Evolutionary conservation across 1,140 invertebrate genomes (phyloP).

Genomic region (Ceratina australensis): DNA sequence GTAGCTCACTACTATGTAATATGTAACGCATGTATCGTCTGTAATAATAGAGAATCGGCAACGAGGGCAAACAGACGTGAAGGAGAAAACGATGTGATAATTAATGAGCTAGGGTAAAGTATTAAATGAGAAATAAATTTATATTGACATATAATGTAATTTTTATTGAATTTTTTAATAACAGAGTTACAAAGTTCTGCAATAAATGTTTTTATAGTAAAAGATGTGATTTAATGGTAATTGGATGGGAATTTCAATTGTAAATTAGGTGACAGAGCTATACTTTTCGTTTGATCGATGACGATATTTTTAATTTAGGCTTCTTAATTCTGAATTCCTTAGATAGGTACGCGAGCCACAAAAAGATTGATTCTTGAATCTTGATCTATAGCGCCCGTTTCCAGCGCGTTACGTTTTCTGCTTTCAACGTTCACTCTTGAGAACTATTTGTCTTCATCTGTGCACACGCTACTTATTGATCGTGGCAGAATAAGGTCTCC

Average conservation of each 20-base stretch:
- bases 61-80: neutral
- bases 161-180: no score
- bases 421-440: slow-evolving; percentile 16
- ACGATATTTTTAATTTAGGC: neutral
- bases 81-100: neutral
- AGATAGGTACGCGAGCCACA: slow-evolving; percentile 8
- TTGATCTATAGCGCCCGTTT: slow-evolving; percentile 10
- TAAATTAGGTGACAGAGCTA: neutral
- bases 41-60: neutral
- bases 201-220: no score
- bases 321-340: slow-evolving; percentile 13
- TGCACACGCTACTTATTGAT: slow-evolving; percentile 48
- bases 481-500: slow-evolving; percentile 59
- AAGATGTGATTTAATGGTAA: neutral
- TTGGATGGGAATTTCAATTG: neutral
- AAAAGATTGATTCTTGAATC: slow-evolving; percentile 24
- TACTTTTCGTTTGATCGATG: neutral
- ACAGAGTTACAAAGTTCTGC: no score
- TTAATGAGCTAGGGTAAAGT: neutral
- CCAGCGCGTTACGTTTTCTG: slow-evolving; percentile 6
- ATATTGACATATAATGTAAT: no score
- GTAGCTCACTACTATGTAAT: slow-evolving; percentile 11
- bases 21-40: neutral
- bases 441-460: slow-evolving; percentile 54
- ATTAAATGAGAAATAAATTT: no score